These are phyloP conservation scores for Drosophila siamana DNA, from an alignment of 2,888 invertebrate genomes.

Conservation along the genomic window DNA sequence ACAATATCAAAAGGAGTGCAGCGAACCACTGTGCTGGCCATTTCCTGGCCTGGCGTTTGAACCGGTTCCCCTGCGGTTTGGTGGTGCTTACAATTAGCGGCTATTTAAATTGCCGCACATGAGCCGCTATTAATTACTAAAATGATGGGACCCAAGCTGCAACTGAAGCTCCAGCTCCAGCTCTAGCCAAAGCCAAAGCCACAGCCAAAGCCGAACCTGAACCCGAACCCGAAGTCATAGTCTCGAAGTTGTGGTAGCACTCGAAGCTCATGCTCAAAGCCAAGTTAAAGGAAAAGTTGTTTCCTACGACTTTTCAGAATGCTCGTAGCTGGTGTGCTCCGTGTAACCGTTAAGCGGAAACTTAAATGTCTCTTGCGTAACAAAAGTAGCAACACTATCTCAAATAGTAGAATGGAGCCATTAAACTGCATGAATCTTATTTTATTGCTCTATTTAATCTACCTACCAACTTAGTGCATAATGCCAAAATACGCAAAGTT, in stretches of 20 bases:
- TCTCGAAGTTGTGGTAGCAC: conserved; percentile 2
- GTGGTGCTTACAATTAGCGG: conserved; percentile 69
- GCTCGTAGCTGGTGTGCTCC: conserved; percentile 17
- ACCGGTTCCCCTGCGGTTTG: conserved; percentile 58
- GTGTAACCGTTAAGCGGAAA: conserved; percentile 66
- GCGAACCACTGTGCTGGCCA: conserved; percentile 55
- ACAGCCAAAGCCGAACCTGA: not conserved
- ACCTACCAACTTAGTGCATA: not conserved
- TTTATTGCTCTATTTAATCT: not conserved
- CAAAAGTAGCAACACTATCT: conserved; percentile 21
- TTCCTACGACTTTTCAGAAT: conserved; percentile 48
- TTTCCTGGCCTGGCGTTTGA: conserved; percentile 55
- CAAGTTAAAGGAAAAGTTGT: conserved; percentile 60
- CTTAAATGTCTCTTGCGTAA: conserved; percentile 45
- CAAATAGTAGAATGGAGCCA: conserved; percentile 1
- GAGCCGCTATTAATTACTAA: conserved; percentile 70
- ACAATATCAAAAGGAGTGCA: conserved; percentile 60
- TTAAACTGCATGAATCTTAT: conserved; percentile 5
- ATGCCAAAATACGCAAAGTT: not conserved
- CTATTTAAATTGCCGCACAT: conserved; percentile 73
- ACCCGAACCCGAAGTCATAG: not conserved
- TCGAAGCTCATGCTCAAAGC: conserved; percentile 25
- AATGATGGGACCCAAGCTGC: conserved; percentile 53
- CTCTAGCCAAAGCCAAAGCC: conserved; percentile 18
- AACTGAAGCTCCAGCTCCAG: not conserved